Evolutionary conservation across 2,797 vertebrate genomes (phyloP), one percentile per base, ranked within the genome.

Genomic region (Peromyscus aztecus): DNA sequence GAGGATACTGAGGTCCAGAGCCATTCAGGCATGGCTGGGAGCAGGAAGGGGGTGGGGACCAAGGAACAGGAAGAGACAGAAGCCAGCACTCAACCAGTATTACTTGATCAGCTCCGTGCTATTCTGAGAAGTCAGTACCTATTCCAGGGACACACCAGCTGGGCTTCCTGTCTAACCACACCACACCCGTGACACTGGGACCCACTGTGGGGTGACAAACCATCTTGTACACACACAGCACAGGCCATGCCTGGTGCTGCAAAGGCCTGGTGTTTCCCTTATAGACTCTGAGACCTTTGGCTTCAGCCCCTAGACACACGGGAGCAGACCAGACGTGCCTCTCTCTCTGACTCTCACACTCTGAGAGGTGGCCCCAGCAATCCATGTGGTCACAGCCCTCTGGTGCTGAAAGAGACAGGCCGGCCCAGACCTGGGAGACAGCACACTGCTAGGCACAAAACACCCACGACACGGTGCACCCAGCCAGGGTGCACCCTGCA

Each of bases 401-500:
- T 43, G 34, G 43, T 27, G 0, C 16, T 67, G 46, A 21, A 31
- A 71, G 16, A 65, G 43, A 40, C 31, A 61, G 34, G 37, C 23
- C 40, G 5, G n/a, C 57, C 52, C 3, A 49, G 46, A 37, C n/a
- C 27, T 34, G 3, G 71, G 6, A 37, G 31, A 31, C n/a, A 61
- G 46, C 31, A 13, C 34, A 1, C 43, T 1, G 27, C 12, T 21
- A 16, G 52, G 34, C 3, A 27, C 34, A 86, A 52, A 86, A n/a
- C 21, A 52, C 31, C 31, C 83, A n/a, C 65, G 21, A 16, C 37
- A 6, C 71, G 13, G 8, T 82, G 4, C 31, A 37, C 7, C 52
- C 2, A 0, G 37, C 46, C 67, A 49, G 5, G 23, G 9, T 27
- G 23, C 27, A 4, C 7, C 10, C 37, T 2, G 0, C 8, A 0